These are phyloP conservation scores for Holocentrus rufus DNA, from an alignment of 2,797 vertebrate genomes.

Conservation along the genomic window DNA sequence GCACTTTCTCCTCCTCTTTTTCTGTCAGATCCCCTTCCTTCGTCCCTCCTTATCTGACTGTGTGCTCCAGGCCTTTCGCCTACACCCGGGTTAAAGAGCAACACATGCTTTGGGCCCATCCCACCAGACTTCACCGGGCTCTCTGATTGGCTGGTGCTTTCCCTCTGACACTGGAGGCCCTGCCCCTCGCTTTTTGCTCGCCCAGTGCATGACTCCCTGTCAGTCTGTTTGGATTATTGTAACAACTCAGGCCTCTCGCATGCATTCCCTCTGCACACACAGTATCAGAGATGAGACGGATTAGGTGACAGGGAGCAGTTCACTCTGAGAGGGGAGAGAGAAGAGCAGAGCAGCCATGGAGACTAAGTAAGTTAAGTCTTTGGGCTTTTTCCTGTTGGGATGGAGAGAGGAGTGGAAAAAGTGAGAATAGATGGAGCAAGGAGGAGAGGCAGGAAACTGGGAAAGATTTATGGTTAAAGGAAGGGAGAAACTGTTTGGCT, in stretches of 20 bases:
- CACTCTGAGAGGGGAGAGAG: slow-evolving; percentile 19
- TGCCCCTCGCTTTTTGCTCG: slow-evolving; percentile 10
- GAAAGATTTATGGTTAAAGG: background rate
- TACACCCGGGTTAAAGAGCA: slow-evolving; percentile 59
- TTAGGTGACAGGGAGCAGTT: slow-evolving; percentile 60
- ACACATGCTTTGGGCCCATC: slow-evolving; percentile 43
- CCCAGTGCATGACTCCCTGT: slow-evolving; percentile 52
- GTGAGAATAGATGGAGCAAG: slow-evolving; percentile 21
- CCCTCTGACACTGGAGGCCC: slow-evolving; percentile 28
- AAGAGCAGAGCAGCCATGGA: slow-evolving; percentile 68
- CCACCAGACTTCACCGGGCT: slow-evolving; percentile 8
- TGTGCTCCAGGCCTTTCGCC: slow-evolving; percentile 27
- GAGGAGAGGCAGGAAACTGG: background rate
- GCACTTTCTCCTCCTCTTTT: slow-evolving; percentile 8
- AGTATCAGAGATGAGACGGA: slow-evolving; percentile 59
- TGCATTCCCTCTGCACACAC: slow-evolving; percentile 41
- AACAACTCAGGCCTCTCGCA: slow-evolving; percentile 66
- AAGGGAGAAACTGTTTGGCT: background rate
- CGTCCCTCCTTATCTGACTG: slow-evolving; percentile 48
- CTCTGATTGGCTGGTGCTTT: slow-evolving; percentile 65
- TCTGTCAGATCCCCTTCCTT: slow-evolving; percentile 11
- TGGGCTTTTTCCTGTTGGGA: slow-evolving; percentile 10
- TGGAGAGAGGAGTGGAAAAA: slow-evolving; percentile 28
- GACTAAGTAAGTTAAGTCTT: slow-evolving; percentile 71
- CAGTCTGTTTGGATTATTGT: slow-evolving; percentile 77